phyloP scores from a whole-genome alignment of 2,797 vertebrate genomes.

The Poeciliopsis turneri region DNA sequence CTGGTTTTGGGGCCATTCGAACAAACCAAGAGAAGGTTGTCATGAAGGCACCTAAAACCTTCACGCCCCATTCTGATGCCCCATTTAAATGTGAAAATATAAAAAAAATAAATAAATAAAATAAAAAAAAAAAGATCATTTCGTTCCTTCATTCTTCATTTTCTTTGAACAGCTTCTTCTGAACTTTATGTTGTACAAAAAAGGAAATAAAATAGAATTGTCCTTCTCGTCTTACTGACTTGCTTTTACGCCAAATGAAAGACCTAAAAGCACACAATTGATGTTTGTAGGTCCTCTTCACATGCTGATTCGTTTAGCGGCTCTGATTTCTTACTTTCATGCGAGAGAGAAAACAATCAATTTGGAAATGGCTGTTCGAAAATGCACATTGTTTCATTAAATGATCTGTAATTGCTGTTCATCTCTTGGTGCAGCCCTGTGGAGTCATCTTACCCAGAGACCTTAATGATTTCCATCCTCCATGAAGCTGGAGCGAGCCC shows the following conservation, averaged over 20 bases:
- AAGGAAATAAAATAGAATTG: neutral
- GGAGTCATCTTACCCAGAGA: constrained; percentile 57
- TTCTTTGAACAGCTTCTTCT: neutral
- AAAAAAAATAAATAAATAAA: no score
- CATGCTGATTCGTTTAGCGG: constrained; percentile 13
- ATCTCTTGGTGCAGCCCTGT: constrained; percentile 42
- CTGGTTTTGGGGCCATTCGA: neutral
- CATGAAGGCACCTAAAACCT: neutral
- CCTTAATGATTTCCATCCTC: constrained; percentile 68
- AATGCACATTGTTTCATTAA: constrained; percentile 63
- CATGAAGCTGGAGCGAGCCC: constrained; percentile 26
- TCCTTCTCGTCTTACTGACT: neutral
- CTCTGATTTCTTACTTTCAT: constrained; percentile 50
- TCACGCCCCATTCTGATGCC: neutral
- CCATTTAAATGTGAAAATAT: neutral
- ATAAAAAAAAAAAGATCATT: neutral
- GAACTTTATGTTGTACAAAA: neutral
- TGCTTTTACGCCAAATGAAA: constrained; percentile 21
- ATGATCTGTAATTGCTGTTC: constrained; percentile 65
- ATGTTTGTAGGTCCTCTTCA: constrained; percentile 41
- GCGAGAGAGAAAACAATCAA: constrained; percentile 35
- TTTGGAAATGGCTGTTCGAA: constrained; percentile 33
- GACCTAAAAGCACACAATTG: constrained; percentile 19
- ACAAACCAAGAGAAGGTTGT: neutral
- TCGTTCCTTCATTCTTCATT: neutral